These are phyloP conservation scores for Syngnathus floridae DNA, from an alignment of 2,113 vertebrate species.

Conservation along the genomic window DNA sequence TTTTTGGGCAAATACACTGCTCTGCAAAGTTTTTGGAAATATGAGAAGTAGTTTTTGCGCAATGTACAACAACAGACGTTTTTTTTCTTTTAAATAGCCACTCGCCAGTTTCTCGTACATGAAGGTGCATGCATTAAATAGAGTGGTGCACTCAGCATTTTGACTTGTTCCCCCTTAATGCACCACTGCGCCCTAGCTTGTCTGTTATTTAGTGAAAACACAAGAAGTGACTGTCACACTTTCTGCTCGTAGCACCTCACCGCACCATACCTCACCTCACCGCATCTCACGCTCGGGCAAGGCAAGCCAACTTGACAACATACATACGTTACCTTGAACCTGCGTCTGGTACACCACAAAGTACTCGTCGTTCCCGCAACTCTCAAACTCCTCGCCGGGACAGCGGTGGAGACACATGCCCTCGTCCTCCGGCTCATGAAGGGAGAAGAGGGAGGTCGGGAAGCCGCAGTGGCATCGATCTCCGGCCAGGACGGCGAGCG, in stretches of 20 bases:
- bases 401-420: slow-evolving; percentile 84
- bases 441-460: slow-evolving; percentile 83
- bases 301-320: neutral
- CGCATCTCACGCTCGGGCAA: neutral
- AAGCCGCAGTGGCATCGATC: slow-evolving; percentile 85
- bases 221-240: neutral
- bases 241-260: neutral
- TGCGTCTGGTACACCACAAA: slow-evolving; percentile 95
- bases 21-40: neutral
- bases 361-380: slow-evolving; percentile 82
- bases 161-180: slow-evolving; percentile 8
- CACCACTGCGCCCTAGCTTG: neutral
- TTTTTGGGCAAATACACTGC: neutral
- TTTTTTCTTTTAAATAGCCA: neutral
- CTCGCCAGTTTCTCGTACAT: neutral
- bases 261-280: too few species aligned
- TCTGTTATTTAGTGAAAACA: slow-evolving; percentile 1
- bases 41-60: neutral
- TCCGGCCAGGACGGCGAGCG: slow-evolving; percentile 81
- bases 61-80: too few species aligned
- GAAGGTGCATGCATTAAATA: slow-evolving; percentile 2
- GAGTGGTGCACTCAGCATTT: slow-evolving; percentile 8
- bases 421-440: slow-evolving; percentile 87
- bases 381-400: slow-evolving; percentile 84
- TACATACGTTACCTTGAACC: slow-evolving; percentile 84